phyloP scores from a whole-genome alignment of 2,888 invertebrate genomes.

The Agonum fuliginosum region DNA sequence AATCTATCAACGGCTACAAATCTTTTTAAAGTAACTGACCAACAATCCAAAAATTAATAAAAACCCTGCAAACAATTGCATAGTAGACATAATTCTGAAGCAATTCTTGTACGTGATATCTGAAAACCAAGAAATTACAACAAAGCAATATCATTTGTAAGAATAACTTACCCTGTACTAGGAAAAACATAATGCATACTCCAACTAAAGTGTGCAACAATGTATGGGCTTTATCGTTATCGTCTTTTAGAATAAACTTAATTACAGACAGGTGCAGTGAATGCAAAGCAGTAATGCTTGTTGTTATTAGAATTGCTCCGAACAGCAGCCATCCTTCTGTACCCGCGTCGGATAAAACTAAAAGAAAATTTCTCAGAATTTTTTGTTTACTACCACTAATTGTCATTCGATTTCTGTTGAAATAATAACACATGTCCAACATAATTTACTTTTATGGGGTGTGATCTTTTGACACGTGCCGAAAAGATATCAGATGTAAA shows the following conservation, averaged over 20 bases:
- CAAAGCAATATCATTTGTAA: background rate
- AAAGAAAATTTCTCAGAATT: slow-evolving; percentile 62
- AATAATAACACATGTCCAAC: too few relatives aligned
- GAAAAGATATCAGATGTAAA: too few relatives aligned
- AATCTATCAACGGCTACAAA: slow-evolving; percentile 12
- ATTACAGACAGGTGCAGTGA: slow-evolving; percentile 68
- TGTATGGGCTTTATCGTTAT: slow-evolving; percentile 67
- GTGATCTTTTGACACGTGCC: too few relatives aligned
- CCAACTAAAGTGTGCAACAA: slow-evolving; percentile 67
- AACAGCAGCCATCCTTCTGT: slow-evolving; percentile 67
- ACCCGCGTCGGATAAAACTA: slow-evolving; percentile 69
- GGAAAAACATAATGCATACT: slow-evolving; percentile 67
- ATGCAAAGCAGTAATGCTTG: slow-evolving; percentile 69
- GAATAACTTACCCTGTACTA: slow-evolving; percentile 68
- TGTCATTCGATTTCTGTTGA: background rate
- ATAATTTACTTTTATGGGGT: too few relatives aligned
- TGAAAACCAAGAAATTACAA: slow-evolving; percentile 66
- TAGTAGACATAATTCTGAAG: slow-evolving; percentile 68
- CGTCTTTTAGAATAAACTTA: slow-evolving; percentile 67
- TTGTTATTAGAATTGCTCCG: slow-evolving; percentile 68
- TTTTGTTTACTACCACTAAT: background rate
- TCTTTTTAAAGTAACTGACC: background rate
- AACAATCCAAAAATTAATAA: slow-evolving; percentile 68
- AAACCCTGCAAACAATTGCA: slow-evolving; percentile 70
- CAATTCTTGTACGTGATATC: slow-evolving; percentile 68